Evolutionary conservation across 2,888 invertebrate genomes (phyloP).

Genomic region (Phyllotreta striolata): DNA sequence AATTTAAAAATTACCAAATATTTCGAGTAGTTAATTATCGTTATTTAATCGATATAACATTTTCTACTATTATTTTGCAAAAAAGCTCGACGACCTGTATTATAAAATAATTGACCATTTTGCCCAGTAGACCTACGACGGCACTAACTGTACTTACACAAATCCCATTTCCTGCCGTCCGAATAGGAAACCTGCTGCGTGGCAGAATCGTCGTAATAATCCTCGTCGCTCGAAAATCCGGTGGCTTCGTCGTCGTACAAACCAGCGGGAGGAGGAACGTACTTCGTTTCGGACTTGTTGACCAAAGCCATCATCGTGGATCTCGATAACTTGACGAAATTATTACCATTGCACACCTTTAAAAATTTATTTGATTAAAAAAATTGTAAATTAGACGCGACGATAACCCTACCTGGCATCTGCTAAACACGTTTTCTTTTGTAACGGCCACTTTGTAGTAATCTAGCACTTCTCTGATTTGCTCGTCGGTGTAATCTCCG

Average conservation of each 20-base stretch:
- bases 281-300: conserved; percentile 38
- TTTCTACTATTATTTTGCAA: too few relatives aligned
- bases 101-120: too few relatives aligned
- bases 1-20: too few relatives aligned
- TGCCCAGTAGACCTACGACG: too few relatives aligned
- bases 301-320: conserved; percentile 58
- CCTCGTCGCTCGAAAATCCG: conserved; percentile 59
- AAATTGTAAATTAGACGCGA: background rate
- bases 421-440: conserved; percentile 72
- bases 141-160: too few relatives aligned
- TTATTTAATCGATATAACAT: too few relatives aligned
- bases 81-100: too few relatives aligned
- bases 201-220: conserved; percentile 42
- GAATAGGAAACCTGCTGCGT: conserved; percentile 36
- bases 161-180: conserved; percentile 54
- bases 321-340: conserved; percentile 61
- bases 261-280: conserved; percentile 39
- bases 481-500: conserved; percentile 66
- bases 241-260: conserved; percentile 56
- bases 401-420: conserved; percentile 70
- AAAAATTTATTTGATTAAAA: conserved; percentile 22
- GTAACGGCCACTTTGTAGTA: conserved; percentile 72
- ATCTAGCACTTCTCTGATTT: conserved; percentile 71
- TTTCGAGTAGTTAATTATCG: too few relatives aligned
- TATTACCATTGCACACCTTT: conserved; percentile 63